phyloP scores from a whole-genome alignment of 1,140 invertebrate genomes.

The Homarus americanus region DNA sequence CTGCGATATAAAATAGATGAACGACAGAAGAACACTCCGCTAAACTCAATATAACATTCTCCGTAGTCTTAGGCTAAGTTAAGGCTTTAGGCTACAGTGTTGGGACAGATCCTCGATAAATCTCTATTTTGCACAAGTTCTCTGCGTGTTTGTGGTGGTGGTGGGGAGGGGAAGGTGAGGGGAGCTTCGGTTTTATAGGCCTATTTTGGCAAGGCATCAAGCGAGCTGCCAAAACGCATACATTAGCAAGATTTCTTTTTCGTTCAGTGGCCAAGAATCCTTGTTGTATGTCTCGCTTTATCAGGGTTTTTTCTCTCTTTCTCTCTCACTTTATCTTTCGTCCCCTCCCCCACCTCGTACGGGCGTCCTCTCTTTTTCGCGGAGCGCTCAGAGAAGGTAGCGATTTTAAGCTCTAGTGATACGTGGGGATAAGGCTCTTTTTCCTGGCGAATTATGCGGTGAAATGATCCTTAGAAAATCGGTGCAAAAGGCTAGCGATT shows the following conservation, averaged over 20 bases:
- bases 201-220: constrained; percentile 24
- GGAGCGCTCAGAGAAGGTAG: neutral
- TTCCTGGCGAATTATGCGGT: constrained; percentile 25
- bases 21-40: no score
- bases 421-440: constrained; percentile 28
- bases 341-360: constrained; percentile 5
- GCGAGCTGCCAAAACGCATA: constrained; percentile 46
- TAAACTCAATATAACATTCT: no score
- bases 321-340: constrained; percentile 2
- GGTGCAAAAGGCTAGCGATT: constrained; percentile 29
- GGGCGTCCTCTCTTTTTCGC: neutral
- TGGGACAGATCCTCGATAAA: no score
- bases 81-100: no score
- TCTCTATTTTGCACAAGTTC: constrained; percentile 42
- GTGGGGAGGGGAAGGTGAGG: neutral
- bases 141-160: constrained; percentile 9
- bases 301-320: no score
- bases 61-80: no score
- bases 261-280: neutral
- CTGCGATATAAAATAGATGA: no score
- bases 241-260: constrained; percentile 32
- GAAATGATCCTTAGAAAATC: constrained; percentile 43
- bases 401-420: no score
- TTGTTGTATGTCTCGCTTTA: neutral
- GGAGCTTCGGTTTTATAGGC: constrained; percentile 28